Evolutionary conservation across 2,113 vertebrate genomes (phyloP), one percentile per base, ranked within the genome.

Genomic region (Solea senegalensis): DNA sequence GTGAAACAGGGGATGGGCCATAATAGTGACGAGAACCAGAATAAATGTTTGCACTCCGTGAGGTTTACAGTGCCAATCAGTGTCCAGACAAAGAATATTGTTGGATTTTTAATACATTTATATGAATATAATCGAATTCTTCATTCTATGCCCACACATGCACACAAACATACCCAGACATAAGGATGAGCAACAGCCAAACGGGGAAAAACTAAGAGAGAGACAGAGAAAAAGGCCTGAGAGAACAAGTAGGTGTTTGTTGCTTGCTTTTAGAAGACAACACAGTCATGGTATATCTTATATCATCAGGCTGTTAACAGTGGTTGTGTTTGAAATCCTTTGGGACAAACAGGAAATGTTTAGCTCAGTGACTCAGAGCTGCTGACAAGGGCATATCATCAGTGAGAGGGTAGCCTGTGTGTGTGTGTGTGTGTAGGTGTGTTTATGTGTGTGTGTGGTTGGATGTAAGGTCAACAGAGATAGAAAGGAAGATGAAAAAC

Each of bases 361-460:
- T 81, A 89, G 86, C 87, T 90, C 76, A 74, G 82, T 83, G 65
- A 79, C 44, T 85, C 41, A 45, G 74, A 86, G 48, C 55, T 87
- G 81, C 78, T 82, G 84, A 86, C 74, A 80, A 55, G 56, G 69
- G 75, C 60, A 72, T 74, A 87, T 86, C 82, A 75, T 86, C 77
- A 65, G 69, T 13, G 61, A 73, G 52, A 65, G 57, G 46, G 59
- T 60, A 43, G 39, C 4, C 49, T 27, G 16, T 21, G 27, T 40
- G 40, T 21, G 48, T 52, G 48, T 44, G n/a, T 27, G 62, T 44
- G 51, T 16, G 63, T 34, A 45, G 15, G 21, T 9, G 69, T 11
- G 51, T 4, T 27, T 8, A n/a, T 11, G 52, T 7, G 5, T 41
- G 53, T n/a, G 13, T 41, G 62, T 15, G 45, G 16, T 69, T 45